Evolutionary conservation across 2,113 vertebrate genomes (phyloP).

Genomic region (Smithornis capensis): DNA sequence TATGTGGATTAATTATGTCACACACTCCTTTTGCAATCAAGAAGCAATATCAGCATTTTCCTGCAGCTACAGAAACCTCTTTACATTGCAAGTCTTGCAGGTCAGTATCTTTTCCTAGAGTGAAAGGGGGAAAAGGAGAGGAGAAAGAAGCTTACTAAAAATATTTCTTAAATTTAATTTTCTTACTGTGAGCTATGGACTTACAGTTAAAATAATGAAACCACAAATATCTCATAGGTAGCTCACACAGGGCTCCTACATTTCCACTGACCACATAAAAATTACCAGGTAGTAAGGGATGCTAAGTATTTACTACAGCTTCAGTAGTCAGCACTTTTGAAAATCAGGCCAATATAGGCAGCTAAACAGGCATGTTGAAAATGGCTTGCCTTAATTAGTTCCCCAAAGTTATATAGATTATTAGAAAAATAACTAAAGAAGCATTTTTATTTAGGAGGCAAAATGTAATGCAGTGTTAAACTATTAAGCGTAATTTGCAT

Average conservation of each 20-base stretch:
- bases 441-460: constrained; percentile 34
- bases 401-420: constrained; percentile 49
- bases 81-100: background rate
- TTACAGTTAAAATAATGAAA: background rate
- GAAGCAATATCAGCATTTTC: background rate
- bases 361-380: background rate
- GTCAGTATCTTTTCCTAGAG: background rate
- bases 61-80: background rate
- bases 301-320: background rate
- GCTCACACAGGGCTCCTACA: background rate
- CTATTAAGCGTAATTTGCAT: background rate
- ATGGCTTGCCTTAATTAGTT: constrained; percentile 34
- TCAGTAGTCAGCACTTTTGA: constrained; percentile 6
- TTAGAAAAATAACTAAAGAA: constrained; percentile 56
- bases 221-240: background rate
- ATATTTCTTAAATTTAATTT: background rate
- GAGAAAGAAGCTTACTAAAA: background rate
- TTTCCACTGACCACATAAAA: background rate
- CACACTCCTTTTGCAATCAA: background rate
- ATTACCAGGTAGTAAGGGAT: background rate
- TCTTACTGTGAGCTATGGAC: background rate
- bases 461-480: constrained; percentile 44
- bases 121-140: background rate
- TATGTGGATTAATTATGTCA: constrained; percentile 14
- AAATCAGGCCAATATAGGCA: constrained; percentile 10